Evolutionary conservation across 2,797 vertebrate species (phyloP).

Genomic region (Chanos chanos): DNA sequence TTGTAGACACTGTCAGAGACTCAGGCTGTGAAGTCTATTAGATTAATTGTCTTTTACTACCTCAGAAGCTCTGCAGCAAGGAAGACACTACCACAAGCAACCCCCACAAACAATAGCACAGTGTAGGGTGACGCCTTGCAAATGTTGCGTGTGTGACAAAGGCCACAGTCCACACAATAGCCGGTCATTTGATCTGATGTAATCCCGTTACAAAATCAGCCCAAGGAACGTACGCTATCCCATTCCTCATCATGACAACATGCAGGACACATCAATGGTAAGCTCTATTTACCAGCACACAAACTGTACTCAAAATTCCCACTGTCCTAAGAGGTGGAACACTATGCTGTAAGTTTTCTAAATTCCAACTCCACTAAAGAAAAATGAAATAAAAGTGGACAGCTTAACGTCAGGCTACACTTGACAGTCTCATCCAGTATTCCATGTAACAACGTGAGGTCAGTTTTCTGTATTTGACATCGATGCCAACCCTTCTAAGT

Average conservation of each 20-base stretch:
- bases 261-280: slow-evolving; percentile 9
- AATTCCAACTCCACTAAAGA: too few species aligned
- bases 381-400: too few species aligned
- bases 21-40: slow-evolving; percentile 21
- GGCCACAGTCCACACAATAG: slow-evolving; percentile 17
- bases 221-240: slow-evolving; percentile 14
- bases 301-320: too few species aligned
- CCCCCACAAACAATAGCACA: slow-evolving; percentile 27
- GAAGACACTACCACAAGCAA: slow-evolving; percentile 18
- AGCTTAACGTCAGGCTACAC: too few species aligned
- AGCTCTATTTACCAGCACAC: slow-evolving; percentile 10
- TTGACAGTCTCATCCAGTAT: too few species aligned
- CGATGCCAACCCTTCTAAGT: neutral
- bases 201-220: slow-evolving; percentile 37
- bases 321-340: too few species aligned
- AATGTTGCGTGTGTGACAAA: slow-evolving; percentile 10
- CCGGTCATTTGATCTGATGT: slow-evolving; percentile 32
- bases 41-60: slow-evolving; percentile 1
- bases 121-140: slow-evolving; percentile 8
- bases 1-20: neutral
- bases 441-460: neutral
- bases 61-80: neutral
- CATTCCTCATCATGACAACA: slow-evolving; percentile 5
- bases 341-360: too few species aligned
- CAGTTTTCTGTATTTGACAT: neutral